Percentiles rank a stretch among this genome's conserved stretches.
phyloP scores from a whole-genome alignment of 2,888 invertebrate species.

The Drosophila infuscata region DNA sequence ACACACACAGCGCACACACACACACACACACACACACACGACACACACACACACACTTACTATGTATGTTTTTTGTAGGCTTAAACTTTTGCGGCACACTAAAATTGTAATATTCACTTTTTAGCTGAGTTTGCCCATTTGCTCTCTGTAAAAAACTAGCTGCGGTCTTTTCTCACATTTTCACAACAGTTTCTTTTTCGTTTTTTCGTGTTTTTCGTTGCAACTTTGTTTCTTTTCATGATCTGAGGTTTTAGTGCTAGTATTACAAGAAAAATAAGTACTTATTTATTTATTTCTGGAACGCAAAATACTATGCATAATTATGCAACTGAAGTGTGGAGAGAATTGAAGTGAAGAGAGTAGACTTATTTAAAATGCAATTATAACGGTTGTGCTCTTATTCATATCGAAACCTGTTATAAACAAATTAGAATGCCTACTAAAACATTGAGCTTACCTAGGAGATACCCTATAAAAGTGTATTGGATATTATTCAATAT shows the following conservation, averaged over 20 bases:
- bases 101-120: conserved; percentile 78
- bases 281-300: background rate
- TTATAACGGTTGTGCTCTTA: background rate
- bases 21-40: conserved; percentile 18
- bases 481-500: background rate
- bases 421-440: background rate
- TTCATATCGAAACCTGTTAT: background rate
- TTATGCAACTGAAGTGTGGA: background rate
- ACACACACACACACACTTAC: conserved; percentile 18
- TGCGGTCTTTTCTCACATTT: conserved; percentile 55
- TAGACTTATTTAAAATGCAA: background rate
- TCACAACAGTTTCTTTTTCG: conserved; percentile 9
- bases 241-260: conserved; percentile 21
- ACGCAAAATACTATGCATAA: background rate
- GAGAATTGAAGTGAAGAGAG: background rate
- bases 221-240: conserved; percentile 54
- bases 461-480: background rate
- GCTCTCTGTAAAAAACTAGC: conserved; percentile 59
- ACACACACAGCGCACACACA: conserved; percentile 24
- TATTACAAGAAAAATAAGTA: background rate
- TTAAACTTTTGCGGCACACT: conserved; percentile 64
- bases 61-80: conserved; percentile 29
- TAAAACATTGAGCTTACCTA: too few species aligned
- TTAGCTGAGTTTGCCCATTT: conserved; percentile 40
- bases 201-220: conserved; percentile 3